Base-by-base conservation (phyloP, 1,140 invertebrate genomes). In the Schmidtea mediterranea region DNA sequence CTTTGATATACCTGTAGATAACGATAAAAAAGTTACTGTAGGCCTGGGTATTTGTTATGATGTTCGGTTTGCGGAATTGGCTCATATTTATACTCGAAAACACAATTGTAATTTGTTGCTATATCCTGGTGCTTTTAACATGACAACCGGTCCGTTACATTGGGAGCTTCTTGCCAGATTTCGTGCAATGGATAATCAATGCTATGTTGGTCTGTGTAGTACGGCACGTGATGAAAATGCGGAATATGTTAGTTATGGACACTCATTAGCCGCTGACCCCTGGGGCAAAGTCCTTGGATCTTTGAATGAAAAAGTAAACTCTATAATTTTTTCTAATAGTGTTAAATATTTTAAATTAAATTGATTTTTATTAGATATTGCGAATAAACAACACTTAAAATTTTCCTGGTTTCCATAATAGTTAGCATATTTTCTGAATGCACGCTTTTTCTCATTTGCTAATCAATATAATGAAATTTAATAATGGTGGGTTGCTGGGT, bases 31-130 rank as follows among this genome's bases (percentile, higher is more conserved):
- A 5, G 15, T 45, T 21, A 21, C 77, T 67, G 71, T 90, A 53
- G 86, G 86, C 1, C 58, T 90, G 48, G 83, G 81, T 1, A 86
- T 94, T 55, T 94, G 86, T 57, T 90, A 90, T 60, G 87, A 94
- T 63, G 73, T 92, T 15, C 67, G 84, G 37, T 94, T 92, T 65
- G 46, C 43, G 6, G 22, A 51, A 49, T 19, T 38, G 10, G 18
- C 53, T n/a, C 36, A 38, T 32, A 9, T 48, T 10, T 38, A 49
- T 38, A 9, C 21, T 39, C 13, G 18, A 10, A 9, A 36, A 47
- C n/a, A 15, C 13, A 80, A 79, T 1, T 86, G 82, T 57, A 73
- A 80, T 47, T 65, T 86, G 55, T 61, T 87, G 13, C 66, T 90
- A 9, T 89, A 84, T 64, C 83, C 83, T n/a, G 82, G 76, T 40